Evolutionary conservation across 2,113 vertebrate species (phyloP).

Genomic region (Glaucidium brasilianum): DNA sequence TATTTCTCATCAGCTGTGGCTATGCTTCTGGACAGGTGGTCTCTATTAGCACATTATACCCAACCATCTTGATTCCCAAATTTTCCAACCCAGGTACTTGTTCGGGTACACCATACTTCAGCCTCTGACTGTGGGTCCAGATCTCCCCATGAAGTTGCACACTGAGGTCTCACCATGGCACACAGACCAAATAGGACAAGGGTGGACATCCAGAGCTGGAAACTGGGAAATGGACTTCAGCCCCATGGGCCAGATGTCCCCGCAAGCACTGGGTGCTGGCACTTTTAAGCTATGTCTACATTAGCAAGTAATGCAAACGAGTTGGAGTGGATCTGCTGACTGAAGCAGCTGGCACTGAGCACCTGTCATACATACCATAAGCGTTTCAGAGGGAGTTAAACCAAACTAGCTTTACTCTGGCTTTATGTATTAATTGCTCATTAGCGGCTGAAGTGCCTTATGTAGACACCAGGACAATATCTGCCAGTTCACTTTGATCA

Average conservation of each 20-base stretch:
- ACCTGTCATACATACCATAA: fast-evolving
- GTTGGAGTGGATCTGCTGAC: background rate
- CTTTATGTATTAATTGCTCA: background rate
- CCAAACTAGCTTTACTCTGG: background rate
- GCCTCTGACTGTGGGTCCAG: background rate
- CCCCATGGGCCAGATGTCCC: fast-evolving
- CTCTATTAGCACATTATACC: fast-evolving
- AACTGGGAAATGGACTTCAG: background rate
- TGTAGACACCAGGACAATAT: background rate
- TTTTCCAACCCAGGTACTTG: background rate
- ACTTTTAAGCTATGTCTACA: background rate
- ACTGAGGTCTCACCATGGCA: background rate
- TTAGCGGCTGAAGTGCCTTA: background rate
- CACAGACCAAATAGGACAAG: background rate
- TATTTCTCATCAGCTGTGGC: background rate
- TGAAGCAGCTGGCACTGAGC: background rate
- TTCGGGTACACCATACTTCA: background rate
- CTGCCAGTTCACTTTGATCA: background rate
- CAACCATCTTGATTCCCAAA: fast-evolving
- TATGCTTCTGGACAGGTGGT: background rate
- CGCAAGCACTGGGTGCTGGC: fast-evolving
- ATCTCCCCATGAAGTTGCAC: fast-evolving
- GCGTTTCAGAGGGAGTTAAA: background rate
- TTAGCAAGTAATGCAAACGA: background rate
- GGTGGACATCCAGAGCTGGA: background rate